Base-by-base conservation (phyloP, 2,797 vertebrate genomes). In the Hipposideros larvatus region DNA sequence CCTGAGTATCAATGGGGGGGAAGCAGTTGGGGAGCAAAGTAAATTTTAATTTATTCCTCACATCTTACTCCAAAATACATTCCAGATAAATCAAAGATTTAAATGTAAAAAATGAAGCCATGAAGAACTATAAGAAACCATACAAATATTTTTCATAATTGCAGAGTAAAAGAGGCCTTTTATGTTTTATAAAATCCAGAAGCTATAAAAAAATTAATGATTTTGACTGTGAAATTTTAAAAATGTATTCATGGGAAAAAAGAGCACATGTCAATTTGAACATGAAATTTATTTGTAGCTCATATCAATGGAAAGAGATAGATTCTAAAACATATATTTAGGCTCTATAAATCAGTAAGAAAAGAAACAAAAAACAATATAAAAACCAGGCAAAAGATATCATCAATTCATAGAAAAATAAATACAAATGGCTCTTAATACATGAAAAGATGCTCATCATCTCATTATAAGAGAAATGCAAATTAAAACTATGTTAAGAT, bases 121-220 rank as follows among this genome's bases (percentile, higher is more conserved):
- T 88, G 28, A 87, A 73, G 48, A 87, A 75, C 15, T 37, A 11
- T 43, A 71, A 92, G 78, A 84, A 77, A 53, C 43, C 11, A 11
- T 6, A 53, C 34, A 84, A 92, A 55, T 63, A 73, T 34, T 71
- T 80, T 31, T 28, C 68, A 31, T 70, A 63, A 84, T 78, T 84
- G 22, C 53, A 71, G 70, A 77, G 7, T 71, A 55, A 89, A 19
- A 18, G 85, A 65, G n/a, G 31, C 28, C 37, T 89, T 92, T 93
- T 46, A 77, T n/a, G 63, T 85, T 89, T 96, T 96, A 86, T 7
- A 87, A 90, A 80, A 93, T 21, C 18, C 34, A 78, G 37, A 78
- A 24, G 5, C 21, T 11, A 41, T 75, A 46, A 82, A 71, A 93
- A 86, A 53, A 61, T 61, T 84, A 91, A 94, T 70, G 6, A 82